These are phyloP conservation scores for Rousettus leschenaultii DNA, from an alignment of 2,113 vertebrate genomes.

Conservation along the genomic window DNA sequence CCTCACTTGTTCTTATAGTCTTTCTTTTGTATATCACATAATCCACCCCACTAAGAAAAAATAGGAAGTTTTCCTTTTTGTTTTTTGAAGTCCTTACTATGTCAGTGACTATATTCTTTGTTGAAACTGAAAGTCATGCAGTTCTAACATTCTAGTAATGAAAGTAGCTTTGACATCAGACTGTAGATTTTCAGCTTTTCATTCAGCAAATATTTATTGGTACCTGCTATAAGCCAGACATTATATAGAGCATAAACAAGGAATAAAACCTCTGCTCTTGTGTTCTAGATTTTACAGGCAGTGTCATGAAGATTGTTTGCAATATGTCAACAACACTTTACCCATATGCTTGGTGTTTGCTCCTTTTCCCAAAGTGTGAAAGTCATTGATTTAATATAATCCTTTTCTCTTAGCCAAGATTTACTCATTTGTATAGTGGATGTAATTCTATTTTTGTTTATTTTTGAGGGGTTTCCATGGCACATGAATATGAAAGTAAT, in stretches of 20 bases:
- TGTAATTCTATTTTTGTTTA: neutral
- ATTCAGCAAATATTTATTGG: neutral
- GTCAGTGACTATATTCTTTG: neutral
- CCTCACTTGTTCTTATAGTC: neutral
- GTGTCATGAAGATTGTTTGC: neutral
- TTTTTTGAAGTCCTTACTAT: neutral
- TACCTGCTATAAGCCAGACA: neutral
- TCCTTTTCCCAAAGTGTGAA: neutral
- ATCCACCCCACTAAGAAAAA: neutral
- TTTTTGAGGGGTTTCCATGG: conserved; percentile 13
- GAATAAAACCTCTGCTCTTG: neutral
- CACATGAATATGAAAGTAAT: neutral
- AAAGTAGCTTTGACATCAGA: neutral
- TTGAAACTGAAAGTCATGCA: neutral
- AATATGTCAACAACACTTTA: neutral
- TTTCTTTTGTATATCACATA: neutral
- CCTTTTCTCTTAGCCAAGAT: neutral
- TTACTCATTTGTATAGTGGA: neutral
- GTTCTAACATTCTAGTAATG: neutral
- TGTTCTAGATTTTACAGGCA: neutral
- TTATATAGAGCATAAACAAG: neutral
- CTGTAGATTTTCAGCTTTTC: neutral
- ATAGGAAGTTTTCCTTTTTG: neutral
- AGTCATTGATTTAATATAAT: neutral
- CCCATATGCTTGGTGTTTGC: neutral